These are phyloP conservation scores for Drosophila anomalata DNA, from an alignment of 2,888 invertebrate species.

Conservation along the genomic window DNA sequence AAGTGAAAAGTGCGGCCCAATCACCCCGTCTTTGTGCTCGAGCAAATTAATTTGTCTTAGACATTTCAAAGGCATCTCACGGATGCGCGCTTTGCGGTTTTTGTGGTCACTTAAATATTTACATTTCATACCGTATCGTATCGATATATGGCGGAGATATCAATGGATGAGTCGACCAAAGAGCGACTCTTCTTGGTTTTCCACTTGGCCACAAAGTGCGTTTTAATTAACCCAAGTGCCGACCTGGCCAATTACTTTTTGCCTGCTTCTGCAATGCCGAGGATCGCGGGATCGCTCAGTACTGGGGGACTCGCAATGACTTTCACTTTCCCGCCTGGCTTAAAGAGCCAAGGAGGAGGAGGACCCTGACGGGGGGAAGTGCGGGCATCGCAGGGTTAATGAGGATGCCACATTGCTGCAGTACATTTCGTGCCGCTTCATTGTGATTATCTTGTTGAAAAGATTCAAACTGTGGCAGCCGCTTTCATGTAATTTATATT, in stretches of 20 bases:
- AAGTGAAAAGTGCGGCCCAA: conserved; percentile 46
- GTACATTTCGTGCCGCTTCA: conserved; percentile 77
- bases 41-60: conserved; percentile 43
- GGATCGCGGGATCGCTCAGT: conserved; percentile 24
- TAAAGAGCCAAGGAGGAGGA: conserved; percentile 7
- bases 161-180: not conserved
- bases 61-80: conserved; percentile 79
- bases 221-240: conserved; percentile 77
- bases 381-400: conserved; percentile 58
- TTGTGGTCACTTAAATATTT: conserved; percentile 71
- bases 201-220: conserved; percentile 59
- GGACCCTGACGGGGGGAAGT: not conserved
- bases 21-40: conserved; percentile 15
- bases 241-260: conserved; percentile 77
- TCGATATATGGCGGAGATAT: conserved; percentile 27
- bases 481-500: conserved; percentile 78
- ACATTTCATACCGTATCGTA: conserved; percentile 51
- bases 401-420: conserved; percentile 77
- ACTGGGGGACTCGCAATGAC: conserved; percentile 57
- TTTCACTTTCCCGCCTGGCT: conserved; percentile 61
- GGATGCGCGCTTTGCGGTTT: conserved; percentile 68
- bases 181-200: conserved; percentile 8
- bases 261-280: conserved; percentile 43
- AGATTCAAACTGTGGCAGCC: conserved; percentile 70
- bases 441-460: conserved; percentile 72